phyloP scores from a whole-genome alignment of 2,888 invertebrate genomes.

The Scaptomyza flava region DNA sequence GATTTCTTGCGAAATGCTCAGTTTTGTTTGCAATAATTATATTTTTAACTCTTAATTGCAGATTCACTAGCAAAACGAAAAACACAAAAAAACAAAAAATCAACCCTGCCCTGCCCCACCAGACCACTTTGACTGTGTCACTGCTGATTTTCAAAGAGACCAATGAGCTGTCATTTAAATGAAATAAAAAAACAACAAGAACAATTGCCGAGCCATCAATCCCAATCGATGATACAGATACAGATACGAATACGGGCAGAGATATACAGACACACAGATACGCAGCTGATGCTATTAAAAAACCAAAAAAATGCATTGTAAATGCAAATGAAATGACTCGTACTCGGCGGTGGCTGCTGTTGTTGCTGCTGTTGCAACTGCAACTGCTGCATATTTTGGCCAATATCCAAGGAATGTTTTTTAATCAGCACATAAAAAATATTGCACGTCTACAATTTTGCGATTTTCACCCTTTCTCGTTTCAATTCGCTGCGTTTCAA shows the following conservation, averaged over 20 bases:
- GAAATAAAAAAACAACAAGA: conserved; percentile 64
- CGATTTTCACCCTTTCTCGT: conserved; percentile 45
- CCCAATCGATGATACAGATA: conserved; percentile 73
- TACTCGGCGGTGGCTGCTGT: conserved; percentile 20
- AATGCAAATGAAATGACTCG: conserved; percentile 73
- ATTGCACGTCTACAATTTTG: conserved; percentile 78
- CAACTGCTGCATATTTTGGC: conserved; percentile 79
- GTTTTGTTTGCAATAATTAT: conserved; percentile 78
- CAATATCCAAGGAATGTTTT: conserved; percentile 83
- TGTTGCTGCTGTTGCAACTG: conserved; percentile 61
- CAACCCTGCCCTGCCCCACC: conserved; percentile 2
- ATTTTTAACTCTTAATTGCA: conserved; percentile 83
- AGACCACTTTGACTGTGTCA: conserved; percentile 19
- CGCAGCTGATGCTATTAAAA: conserved; percentile 40
- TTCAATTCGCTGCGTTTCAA: conserved; percentile 39
- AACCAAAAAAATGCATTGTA: conserved; percentile 72
- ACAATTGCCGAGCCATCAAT: conserved; percentile 79
- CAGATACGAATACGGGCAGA: conserved; percentile 25
- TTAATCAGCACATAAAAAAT: conserved; percentile 83
- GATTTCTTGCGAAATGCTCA: neutral
- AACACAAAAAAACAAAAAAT: too few relatives aligned
- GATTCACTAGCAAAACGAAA: conserved; percentile 58
- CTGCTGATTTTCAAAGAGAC: conserved; percentile 70
- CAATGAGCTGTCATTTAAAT: conserved; percentile 82
- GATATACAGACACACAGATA: conserved; percentile 43